These are phyloP conservation scores for Balaeniceps rex DNA, from an alignment of 2,113 vertebrate genomes.

Conservation along the genomic window DNA sequence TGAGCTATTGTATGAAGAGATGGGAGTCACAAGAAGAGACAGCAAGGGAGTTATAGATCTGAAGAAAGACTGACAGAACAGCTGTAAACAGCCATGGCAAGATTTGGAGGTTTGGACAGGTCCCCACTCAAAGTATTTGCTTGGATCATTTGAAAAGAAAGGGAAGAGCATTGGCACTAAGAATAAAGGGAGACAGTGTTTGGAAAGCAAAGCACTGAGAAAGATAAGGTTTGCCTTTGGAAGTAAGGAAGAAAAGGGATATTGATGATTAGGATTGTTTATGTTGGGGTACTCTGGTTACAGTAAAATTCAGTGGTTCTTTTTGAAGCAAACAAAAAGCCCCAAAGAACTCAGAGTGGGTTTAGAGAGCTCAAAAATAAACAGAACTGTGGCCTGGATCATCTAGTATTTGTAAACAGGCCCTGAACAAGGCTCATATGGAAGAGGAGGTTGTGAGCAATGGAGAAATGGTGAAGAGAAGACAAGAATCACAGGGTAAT, in stretches of 20 bases:
- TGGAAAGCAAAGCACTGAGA: not conserved
- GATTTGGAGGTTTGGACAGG: not conserved
- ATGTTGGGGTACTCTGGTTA: not conserved
- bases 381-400: not conserved
- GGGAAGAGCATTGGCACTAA: not conserved
- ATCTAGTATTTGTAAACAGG: not conserved
- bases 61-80: not conserved
- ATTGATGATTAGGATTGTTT: not conserved
- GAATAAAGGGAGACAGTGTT: slow-evolving; percentile 6
- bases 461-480: not conserved
- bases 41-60: not conserved
- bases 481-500: not conserved
- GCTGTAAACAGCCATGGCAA: not conserved
- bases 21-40: not conserved
- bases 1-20: not conserved
- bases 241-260: not conserved
- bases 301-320: not conserved
- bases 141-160: not conserved
- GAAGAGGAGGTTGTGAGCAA: not conserved
- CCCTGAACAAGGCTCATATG: not conserved
- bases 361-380: not conserved
- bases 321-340: not conserved
- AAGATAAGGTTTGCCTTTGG: slow-evolving; percentile 7
- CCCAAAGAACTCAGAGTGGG: not conserved
- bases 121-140: not conserved